Conservation (phyloP, 2,113 vertebrate species). For the Thinocorus orbignyianus region DNA sequence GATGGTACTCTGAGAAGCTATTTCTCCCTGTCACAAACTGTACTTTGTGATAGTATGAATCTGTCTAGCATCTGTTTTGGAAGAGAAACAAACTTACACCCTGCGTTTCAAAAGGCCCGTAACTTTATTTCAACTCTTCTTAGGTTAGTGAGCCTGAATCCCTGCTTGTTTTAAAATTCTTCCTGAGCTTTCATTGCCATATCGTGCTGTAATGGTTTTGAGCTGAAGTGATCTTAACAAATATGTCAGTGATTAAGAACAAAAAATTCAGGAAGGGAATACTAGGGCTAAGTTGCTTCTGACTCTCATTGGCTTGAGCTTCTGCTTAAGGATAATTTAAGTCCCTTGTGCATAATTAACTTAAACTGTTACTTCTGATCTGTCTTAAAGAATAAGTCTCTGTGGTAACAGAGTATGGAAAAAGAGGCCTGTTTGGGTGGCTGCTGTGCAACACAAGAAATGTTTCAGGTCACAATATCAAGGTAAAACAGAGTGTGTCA, state of each 20-base stretch:
- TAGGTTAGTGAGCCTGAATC: slow-evolving; percentile 13
- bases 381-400: not conserved
- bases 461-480: not conserved
- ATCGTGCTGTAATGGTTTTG: not conserved
- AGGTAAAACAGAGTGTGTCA: not conserved
- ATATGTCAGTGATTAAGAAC: not conserved
- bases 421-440: not conserved
- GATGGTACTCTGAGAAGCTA: not conserved
- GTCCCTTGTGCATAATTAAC: slow-evolving; percentile 1
- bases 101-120: not conserved
- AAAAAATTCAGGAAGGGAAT: not conserved
- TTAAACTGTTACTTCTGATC: not conserved
- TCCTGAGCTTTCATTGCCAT: not conserved
- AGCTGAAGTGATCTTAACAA: not conserved
- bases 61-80: not conserved
- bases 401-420: not conserved
- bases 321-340: not conserved
- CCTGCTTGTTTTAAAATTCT: not conserved
- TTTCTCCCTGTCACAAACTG: not conserved
- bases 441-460: not conserved
- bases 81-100: not conserved
- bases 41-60: not conserved
- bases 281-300: not conserved
- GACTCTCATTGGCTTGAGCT: not conserved
- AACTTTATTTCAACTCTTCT: slow-evolving; percentile 2